A percentile compares a stretch with the other conserved stretches of the same genome.
These are phyloP conservation scores for Falco cherrug DNA, from an alignment of 2,797 vertebrate genomes.

Conservation along the genomic window DNA sequence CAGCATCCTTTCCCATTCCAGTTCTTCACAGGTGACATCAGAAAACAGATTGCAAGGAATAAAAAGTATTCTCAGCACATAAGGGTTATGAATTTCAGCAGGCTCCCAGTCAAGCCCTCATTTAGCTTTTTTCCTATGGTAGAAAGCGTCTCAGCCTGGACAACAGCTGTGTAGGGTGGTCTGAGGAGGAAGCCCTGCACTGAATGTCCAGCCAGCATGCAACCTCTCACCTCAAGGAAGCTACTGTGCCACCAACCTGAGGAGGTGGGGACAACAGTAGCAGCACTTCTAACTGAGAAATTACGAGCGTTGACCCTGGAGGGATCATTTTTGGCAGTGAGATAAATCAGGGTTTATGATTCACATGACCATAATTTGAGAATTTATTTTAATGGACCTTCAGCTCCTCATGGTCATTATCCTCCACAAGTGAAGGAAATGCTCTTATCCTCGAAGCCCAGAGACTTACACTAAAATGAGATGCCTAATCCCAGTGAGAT, in stretches of 20 bases:
- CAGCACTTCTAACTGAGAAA: neutral
- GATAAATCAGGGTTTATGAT: neutral
- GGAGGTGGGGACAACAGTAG: neutral
- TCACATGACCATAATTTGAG: neutral
- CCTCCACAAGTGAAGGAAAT: neutral
- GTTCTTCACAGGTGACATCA: neutral
- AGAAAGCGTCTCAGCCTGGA: neutral
- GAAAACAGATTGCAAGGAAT: neutral
- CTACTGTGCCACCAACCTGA: neutral
- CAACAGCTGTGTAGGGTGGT: neutral
- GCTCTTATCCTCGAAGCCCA: neutral
- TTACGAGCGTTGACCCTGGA: fast-evolving
- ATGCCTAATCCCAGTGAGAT: neutral
- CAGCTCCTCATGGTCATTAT: neutral
- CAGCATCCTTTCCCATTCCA: neutral
- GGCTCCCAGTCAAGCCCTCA: neutral
- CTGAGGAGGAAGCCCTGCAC: neutral
- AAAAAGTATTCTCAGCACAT: neutral
- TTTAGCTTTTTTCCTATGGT: neutral
- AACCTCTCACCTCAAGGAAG: neutral
- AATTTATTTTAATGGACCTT: neutral
- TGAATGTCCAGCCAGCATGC: neutral
- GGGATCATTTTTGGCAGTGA: neutral
- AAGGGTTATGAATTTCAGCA: neutral
- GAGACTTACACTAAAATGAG: neutral